phyloP scores from a whole-genome alignment of 2,113 vertebrate genomes.

The Galbula dea region DNA sequence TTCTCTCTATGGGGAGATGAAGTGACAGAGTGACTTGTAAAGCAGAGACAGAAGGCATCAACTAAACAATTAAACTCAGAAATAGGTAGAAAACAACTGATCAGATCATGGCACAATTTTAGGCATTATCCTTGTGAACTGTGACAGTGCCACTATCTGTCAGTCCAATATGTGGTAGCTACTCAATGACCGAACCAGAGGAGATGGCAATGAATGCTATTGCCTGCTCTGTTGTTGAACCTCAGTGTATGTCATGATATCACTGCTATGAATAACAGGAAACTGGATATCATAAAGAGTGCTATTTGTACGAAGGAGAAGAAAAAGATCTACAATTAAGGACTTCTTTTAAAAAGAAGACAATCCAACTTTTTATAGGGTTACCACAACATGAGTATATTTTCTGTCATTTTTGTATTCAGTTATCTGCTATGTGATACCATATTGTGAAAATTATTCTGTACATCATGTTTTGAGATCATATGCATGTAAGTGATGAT shows the following conservation, averaged over 20 bases:
- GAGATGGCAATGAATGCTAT: background rate
- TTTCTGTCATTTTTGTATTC: background rate
- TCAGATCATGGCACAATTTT: background rate
- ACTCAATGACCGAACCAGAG: background rate
- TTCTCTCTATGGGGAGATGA: background rate
- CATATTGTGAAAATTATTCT: background rate
- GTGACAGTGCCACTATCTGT: background rate
- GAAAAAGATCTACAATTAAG: background rate
- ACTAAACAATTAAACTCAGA: background rate
- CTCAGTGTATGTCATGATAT: background rate
- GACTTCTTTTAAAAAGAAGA: background rate
- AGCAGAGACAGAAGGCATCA: background rate
- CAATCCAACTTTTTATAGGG: background rate
- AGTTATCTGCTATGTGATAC: background rate
- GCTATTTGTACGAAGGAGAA: background rate
- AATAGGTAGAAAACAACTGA: background rate
- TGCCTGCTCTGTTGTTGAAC: background rate
- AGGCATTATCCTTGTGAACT: background rate
- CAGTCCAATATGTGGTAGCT: background rate
- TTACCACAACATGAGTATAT: background rate
- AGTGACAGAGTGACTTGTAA: background rate
- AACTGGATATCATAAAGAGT: background rate
- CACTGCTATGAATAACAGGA: background rate
- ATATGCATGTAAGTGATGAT: background rate
- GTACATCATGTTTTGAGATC: background rate